Percentiles rank a stretch among this genome's conserved stretches.
phyloP scores from a whole-genome alignment of 2,113 vertebrate genomes.

The Alethe castanea region DNA sequence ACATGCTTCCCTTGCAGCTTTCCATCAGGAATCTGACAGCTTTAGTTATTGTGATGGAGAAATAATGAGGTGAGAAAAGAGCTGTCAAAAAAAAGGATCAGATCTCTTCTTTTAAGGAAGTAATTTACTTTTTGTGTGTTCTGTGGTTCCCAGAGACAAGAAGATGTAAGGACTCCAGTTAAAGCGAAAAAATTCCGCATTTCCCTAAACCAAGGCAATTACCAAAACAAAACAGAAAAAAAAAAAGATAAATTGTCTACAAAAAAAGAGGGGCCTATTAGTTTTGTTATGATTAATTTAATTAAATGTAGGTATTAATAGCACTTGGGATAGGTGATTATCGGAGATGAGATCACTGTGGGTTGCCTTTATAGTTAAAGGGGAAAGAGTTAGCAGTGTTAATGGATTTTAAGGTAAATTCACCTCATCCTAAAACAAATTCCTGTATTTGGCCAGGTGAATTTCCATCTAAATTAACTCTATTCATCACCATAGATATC shows the following conservation, averaged over 20 bases:
- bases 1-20: conserved; percentile 15
- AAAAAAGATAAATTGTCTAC: background rate
- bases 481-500: background rate
- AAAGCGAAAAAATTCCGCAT: background rate
- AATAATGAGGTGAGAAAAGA: conserved; percentile 62
- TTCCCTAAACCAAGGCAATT: background rate
- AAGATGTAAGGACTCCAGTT: background rate
- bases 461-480: background rate
- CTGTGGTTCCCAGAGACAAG: background rate
- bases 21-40: conserved; percentile 18
- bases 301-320: background rate
- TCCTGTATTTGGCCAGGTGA: background rate
- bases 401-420: background rate
- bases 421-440: background rate
- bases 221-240: background rate
- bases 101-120: background rate
- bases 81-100: conserved; percentile 15
- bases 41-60: conserved; percentile 47
- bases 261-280: fast-evolving
- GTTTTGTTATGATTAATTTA: background rate
- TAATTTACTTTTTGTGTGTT: background rate
- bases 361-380: background rate
- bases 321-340: background rate
- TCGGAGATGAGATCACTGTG: background rate
- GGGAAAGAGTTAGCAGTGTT: background rate